Evolutionary conservation across 1,140 invertebrate species (phyloP).

Genomic region (Drosophila pachea): DNA sequence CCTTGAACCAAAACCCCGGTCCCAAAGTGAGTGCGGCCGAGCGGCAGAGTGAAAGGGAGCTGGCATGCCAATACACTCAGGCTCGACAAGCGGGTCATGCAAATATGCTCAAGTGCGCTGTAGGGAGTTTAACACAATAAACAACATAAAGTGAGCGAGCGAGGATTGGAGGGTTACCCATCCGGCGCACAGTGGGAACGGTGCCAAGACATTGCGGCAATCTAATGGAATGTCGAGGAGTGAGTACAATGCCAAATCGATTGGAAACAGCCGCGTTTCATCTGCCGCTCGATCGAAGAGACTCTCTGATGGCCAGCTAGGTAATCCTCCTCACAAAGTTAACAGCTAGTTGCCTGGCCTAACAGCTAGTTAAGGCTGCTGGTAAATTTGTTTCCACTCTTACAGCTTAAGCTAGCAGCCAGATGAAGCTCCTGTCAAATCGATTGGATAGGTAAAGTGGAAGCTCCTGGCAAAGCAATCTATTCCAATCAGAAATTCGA

Average conservation of each 20-base stretch:
- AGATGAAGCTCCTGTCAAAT: not conserved
- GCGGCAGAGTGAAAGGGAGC: not conserved
- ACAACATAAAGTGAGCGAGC: constrained; percentile 49
- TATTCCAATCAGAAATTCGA: too few species aligned
- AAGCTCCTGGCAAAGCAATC: too few species aligned
- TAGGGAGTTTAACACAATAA: constrained; percentile 65
- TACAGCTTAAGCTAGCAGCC: not conserved
- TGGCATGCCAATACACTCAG: constrained; percentile 71
- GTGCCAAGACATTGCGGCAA: not conserved
- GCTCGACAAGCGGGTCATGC: constrained; percentile 65
- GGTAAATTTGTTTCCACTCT: not conserved
- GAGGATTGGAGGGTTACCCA: constrained; percentile 41
- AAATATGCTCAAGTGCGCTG: constrained; percentile 70
- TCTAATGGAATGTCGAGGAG: not conserved
- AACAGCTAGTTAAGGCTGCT: not conserved
- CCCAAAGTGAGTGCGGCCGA: not conserved
- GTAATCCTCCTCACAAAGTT: not conserved
- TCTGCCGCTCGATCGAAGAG: not conserved
- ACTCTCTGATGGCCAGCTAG: not conserved
- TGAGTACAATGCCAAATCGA: not conserved
- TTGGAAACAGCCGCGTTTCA: not conserved
- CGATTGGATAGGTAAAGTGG: not conserved
- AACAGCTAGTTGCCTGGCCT: not conserved
- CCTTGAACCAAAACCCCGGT: constrained; percentile 65
- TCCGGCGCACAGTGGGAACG: constrained; percentile 39